Base-by-base conservation (phyloP, 2,888 invertebrate genomes). In the Therioaphis trifolii region DNA sequence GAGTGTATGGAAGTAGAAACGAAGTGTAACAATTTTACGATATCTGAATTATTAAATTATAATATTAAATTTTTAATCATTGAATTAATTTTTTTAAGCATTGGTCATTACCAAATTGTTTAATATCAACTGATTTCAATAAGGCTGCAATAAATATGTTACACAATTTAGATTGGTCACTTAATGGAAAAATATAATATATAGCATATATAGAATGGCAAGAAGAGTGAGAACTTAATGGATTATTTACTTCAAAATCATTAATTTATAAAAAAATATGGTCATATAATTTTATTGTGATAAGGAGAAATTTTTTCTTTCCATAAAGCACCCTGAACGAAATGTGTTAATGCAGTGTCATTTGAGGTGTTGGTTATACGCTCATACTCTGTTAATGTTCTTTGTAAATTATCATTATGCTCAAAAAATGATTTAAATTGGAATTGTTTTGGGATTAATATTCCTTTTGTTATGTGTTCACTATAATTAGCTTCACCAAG, bases 361-460 rank as follows among this genome's bases (percentile, higher is more conserved):
- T 29, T 15, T 2, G n/a, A 66, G 18, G 7, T 66, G 0, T 66
- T 66, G 15, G 0, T 35, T 11, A 66, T 35, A 9, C 18, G 18
- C 2, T 66, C 7, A 3, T 66, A 66, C 15, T 66, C 0, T 18
- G 63, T 66, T 66, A 35, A 66, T 15, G 63, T 66, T 66, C 35
- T 66, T 0, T 9, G 1, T 9, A 66, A 66, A 21, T 66, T 66
- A 66, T 66, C 18, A 18, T 66, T 18, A 66, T 35, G n/a, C 9
- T 66, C n/a, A 66, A 66, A 66, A 66, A 18, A 66, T 66, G 63
- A 35, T 66, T 66, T 66, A 18, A 66, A 66, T 66, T 66, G 63
- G 18, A 66, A 66, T 1, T 66, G 9, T 66, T 35, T 35, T 66
- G 63, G 9, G 29, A 66, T 66, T 66, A 66, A 66, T 18, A 66